phyloP scores from a whole-genome alignment of 2,113 vertebrate species.

The Prinia subflava region DNA sequence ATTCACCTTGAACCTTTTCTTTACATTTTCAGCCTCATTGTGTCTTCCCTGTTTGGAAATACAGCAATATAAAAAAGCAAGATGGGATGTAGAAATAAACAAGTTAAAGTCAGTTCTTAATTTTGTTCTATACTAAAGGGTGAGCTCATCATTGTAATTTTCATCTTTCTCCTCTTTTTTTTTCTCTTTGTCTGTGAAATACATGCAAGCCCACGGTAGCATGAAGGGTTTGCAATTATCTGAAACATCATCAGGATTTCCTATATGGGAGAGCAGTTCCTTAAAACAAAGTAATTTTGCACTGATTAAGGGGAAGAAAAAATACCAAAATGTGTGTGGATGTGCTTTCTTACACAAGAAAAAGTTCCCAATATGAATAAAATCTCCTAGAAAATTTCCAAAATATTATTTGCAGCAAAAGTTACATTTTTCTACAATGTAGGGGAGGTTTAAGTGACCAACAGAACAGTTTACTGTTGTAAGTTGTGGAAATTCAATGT shows the following conservation, averaged over 20 bases:
- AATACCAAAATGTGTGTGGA: not conserved
- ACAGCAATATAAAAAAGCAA: not conserved
- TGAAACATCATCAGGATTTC: not conserved
- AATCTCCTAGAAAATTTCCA: not conserved
- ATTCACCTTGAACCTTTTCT: not conserved
- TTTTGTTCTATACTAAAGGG: not conserved
- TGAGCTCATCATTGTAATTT: not conserved
- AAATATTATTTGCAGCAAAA: not conserved
- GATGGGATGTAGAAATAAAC: not conserved
- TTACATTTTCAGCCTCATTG: not conserved
- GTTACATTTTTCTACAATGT: not conserved
- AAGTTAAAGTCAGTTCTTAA: not conserved
- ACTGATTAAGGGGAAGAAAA: not conserved
- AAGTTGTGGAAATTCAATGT: not conserved
- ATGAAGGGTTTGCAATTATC: not conserved
- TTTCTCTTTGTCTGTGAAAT: not conserved
- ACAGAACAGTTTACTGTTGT: rapidly evolving
- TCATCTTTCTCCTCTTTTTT: not conserved
- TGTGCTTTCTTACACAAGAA: rapidly evolving
- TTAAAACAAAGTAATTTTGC: not conserved
- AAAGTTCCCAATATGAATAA: not conserved
- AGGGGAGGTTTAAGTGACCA: not conserved
- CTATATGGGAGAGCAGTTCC: not conserved
- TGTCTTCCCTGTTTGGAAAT: not conserved
- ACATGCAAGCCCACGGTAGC: not conserved